Base-by-base conservation (phyloP, 2,113 vertebrate genomes). In the Helogale parvula region DNA sequence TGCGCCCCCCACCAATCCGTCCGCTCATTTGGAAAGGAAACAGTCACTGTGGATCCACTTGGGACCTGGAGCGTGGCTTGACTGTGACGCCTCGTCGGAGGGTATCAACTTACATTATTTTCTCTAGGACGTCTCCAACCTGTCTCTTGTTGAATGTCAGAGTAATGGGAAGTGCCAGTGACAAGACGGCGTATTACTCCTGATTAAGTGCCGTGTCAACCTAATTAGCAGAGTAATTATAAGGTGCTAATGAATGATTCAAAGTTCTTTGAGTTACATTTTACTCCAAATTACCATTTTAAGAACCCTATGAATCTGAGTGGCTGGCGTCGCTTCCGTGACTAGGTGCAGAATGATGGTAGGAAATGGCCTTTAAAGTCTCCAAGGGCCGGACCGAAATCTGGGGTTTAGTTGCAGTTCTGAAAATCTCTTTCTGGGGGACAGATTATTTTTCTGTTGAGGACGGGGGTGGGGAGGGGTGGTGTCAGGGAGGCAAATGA, bases 211-310 rank as follows among this genome's bases (percentile, higher is more conserved):
- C 98, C 98, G 98, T 98, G 99, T 99, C 99, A 99, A 98, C 98
- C 98, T 99, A 99, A 99, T 99, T 99, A 99, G 99, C 99, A 98
- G 98, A 99, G 99, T 99, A 98, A 99, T 99, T 99, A 99, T 99
- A 99, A 99, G 99, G 99, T 98, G 99, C 98, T 99, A 99, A 99
- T 99, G 99, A 99, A 99, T 98, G 99, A 98, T 99, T 99, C 99
- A 99, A 99, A 99, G 99, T 98, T 98, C 98, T 98, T 91, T 84
- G 97, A 99, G 98, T 98, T 99, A 97, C 98, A 97, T 98, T 98
- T 98, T 98, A 98, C 95, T 97, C 96, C 97, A 97, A 98, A 98
- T 98, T 98, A 97, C 93, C 95, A 89, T 98, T 98, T 98, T 93
- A 97, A 98, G 96, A 96, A 96, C 88, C 82, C 93, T 82, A 17